Base-by-base conservation (phyloP, 2,113 vertebrate genomes). In the Pelmatolapia mariae region DNA sequence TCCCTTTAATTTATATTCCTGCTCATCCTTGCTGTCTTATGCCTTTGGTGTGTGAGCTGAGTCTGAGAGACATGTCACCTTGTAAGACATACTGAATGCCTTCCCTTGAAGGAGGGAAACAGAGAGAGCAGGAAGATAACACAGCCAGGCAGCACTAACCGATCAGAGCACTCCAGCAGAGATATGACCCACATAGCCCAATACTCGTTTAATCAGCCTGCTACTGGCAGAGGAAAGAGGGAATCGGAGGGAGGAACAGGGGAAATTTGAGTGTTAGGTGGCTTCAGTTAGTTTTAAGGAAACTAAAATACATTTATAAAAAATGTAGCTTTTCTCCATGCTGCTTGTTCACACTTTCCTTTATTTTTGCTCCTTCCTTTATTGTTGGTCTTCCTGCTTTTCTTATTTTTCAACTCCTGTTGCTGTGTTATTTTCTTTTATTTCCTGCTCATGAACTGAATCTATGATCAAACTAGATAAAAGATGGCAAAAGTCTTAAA, bases 151-250 rank as follows among this genome's bases (percentile, higher is more conserved):
- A 95, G 94, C 92, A 95, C 94, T 95, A 95, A 96, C 93, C 93
- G 95, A 96, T 95, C 94, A 94, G 91, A 95, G 94, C 92, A 85
- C 95, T 95, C 95, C 95, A 92, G 94, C 95, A 95, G 95, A 93
- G 95, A 94, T 95, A 91, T 96, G 95, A 96, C 95, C 95, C 95
- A 96, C 94, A 96, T 96, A 96, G 93, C 89, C 93, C 94, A 78
- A 53, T 24, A 91, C 91, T 94, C 91, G 87, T 96, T 95, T 95
- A 96, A 95, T 95, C 95, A 96, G 93, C 89, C 94, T 92, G 94
- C 94, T 92, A 86, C 93, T 91, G 90, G 92, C 91, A 88, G 87
- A 73, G 38, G 73, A 87, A 45, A 61, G 80, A 87, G 19, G 33
- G 83, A 71, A 57, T 68, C 2, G 54, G 59, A 81, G 53, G 86